phyloP scores from a whole-genome alignment of 2,113 vertebrate genomes.

The pig (Sus scrofa) region T2T-Sscrofa CM000824.6:102505001-102505500 shows the following conservation, averaged over 20 bases:
- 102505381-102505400: background rate
- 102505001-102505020: background rate
- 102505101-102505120: background rate
- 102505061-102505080: background rate
- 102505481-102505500: background rate
- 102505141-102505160: background rate
- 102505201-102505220: background rate
- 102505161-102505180: background rate
- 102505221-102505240: background rate
- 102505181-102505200: background rate
- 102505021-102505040: fast-evolving
- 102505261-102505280: background rate
- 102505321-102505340: background rate
- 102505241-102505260: background rate
- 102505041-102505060: no score
- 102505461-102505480: background rate
- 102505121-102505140: background rate
- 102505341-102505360: background rate
- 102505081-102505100: background rate
- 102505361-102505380: background rate
- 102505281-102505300: background rate
- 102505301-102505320: background rate
- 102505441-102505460: background rate
- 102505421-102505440: background rate
- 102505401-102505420: background rate